Conservation (phyloP, 2,888 invertebrate genomes). For the Netelia fuscicornis region DNA sequence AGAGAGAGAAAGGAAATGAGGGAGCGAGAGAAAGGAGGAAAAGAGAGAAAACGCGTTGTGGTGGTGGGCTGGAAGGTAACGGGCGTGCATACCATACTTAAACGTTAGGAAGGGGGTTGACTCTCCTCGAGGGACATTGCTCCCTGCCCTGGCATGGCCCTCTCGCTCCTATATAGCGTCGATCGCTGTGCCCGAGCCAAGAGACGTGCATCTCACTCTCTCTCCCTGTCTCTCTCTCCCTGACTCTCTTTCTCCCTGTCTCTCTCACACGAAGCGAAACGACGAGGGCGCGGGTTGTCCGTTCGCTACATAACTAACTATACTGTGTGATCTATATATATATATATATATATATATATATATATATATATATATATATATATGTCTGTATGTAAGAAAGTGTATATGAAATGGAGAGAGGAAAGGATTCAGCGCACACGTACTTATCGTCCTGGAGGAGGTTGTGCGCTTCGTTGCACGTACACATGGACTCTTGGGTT, state of each 20-base stretch:
- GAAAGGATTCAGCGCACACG: conserved; percentile 47
- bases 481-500: conserved; percentile 6
- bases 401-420: conserved; percentile 5
- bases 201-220: conserved; percentile 39
- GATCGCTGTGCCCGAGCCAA: conserved; percentile 34
- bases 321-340: neutral
- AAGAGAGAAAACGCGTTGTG: conserved; percentile 70
- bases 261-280: conserved; percentile 49
- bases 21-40: no score
- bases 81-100: conserved; percentile 75
- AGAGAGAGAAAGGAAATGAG: no score
- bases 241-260: conserved; percentile 12
- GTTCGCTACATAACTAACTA: conserved; percentile 19
- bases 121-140: conserved; percentile 81
- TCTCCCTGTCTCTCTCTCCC: conserved; percentile 42
- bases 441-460: conserved; percentile 56
- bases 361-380: neutral
- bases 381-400: neutral
- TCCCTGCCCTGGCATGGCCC: conserved; percentile 79
- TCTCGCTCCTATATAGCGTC: conserved; percentile 60
- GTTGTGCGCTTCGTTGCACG: conserved; percentile 43
- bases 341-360: neutral
- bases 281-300: conserved; percentile 61
- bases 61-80: conserved; percentile 70
- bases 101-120: conserved; percentile 80